Base-by-base conservation (phyloP, 2,797 vertebrate species). In the Aotus griseimembra region DNA sequence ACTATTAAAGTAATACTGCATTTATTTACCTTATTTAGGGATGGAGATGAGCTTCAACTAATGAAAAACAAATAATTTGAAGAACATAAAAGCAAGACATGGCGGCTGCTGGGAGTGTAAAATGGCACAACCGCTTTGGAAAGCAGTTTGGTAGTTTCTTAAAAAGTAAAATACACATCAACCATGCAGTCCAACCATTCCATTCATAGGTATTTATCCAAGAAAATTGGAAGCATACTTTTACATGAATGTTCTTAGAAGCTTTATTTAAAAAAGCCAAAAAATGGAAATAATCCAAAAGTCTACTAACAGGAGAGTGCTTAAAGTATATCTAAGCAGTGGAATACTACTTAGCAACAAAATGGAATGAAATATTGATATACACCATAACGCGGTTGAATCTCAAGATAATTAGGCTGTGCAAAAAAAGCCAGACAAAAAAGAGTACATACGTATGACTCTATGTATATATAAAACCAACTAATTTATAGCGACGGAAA, bases 71-170 rank as follows among this genome's bases (percentile, higher is more conserved):
- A 87, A 61, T 79, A 72, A 19, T 79, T 83, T 79, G 39, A 82
- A 96, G 93, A 79, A 57, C 19, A 15, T 67, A 55, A 94, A 64
- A 96, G 46, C 44, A 73, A 92, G 52, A 26, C 90, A 48, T 79
- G 73, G 14, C 48, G 73, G 22, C 41, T 91, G 39, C 67, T n/a
- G 6, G 75, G n/a, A 80, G n/a, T 52, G 2, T 85, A 86, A 96
- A 85, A 87, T 33, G 22, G 20, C 28, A 17, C 17, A 89, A 41
- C 10, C 4, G 84, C 55, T 72, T 94, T 93, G 36, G 82, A 85
- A 90, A 90, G 33, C 5, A 82, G 12, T 39, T 84, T 64, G 67
- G 39, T 9, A 19, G 33, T 92, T 77, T 83, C 50, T 89, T 76
- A 39, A 84, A 82, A 88, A 90, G 36, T 81, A 48, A 92, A 92